phyloP scores from a whole-genome alignment of 2,797 vertebrate species.

The Hippocampus kuda region DNA sequence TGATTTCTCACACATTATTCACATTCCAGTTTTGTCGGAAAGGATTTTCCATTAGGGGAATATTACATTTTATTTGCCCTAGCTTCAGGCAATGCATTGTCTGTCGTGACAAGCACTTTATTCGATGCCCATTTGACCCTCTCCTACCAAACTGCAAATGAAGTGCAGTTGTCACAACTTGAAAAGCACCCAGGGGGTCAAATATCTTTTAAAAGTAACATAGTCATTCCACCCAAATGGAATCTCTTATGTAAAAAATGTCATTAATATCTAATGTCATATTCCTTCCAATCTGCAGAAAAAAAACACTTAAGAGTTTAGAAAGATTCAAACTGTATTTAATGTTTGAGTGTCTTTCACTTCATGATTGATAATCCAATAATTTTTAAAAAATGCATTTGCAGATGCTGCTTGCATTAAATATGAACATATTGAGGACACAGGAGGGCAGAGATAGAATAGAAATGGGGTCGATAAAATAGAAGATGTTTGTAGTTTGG shows the following conservation, averaged over 20 bases:
- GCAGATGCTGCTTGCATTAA: background rate
- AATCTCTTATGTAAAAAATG: constrained; percentile 14
- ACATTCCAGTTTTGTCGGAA: background rate
- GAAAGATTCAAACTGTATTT: constrained; percentile 21
- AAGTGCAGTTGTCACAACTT: constrained; percentile 11
- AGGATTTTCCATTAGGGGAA: constrained; percentile 11
- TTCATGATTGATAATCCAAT: constrained; percentile 5
- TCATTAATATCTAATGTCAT: background rate
- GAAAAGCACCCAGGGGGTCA: constrained; percentile 8
- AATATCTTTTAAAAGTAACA: constrained; percentile 2
- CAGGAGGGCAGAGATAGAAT: background rate
- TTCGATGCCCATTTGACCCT: constrained; percentile 17
- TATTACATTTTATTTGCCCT: constrained; percentile 19
- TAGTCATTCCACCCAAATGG: constrained; percentile 43
- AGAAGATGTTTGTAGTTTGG: constrained; percentile 7
- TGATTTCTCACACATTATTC: background rate
- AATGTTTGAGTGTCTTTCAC: background rate
- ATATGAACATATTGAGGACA: constrained; percentile 5
- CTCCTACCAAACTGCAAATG: constrained; percentile 21
- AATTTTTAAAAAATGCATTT: background rate
- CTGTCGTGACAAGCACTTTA: constrained; percentile 17
- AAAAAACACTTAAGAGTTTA: constrained; percentile 11
- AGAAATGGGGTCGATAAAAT: constrained; percentile 20
- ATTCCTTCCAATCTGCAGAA: background rate
- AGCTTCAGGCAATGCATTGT: constrained; percentile 26